phyloP scores from a whole-genome alignment of 2,113 vertebrate genomes.

The Microcebus griseorufus region DNA sequence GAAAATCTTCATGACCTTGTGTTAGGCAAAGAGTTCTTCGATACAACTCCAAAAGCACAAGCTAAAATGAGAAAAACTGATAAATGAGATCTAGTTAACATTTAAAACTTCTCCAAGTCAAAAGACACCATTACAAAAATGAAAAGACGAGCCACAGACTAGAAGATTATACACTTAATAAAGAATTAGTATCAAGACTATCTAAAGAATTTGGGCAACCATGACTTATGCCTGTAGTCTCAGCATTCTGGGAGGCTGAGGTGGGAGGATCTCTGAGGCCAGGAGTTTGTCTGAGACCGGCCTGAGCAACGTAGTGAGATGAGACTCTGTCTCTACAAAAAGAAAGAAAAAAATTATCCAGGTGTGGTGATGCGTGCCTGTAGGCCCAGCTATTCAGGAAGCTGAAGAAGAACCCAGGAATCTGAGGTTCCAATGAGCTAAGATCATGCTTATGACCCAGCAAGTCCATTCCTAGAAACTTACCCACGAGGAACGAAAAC shows the following conservation, averaged over 20 bases:
- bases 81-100: neutral
- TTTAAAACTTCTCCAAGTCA: neutral
- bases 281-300: neutral
- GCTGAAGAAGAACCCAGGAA: neutral
- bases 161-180: neutral
- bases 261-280: neutral
- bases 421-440: neutral
- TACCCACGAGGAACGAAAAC: neutral
- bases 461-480: neutral
- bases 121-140: neutral
- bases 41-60: neutral
- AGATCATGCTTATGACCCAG: neutral
- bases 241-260: neutral
- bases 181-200: neutral
- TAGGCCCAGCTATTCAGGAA: neutral
- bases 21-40: neutral
- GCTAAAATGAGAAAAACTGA: neutral
- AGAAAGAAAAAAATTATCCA: neutral
- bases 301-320: neutral
- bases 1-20: neutral
- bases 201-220: neutral
- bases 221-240: neutral
- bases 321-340: neutral
- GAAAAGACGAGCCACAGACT: neutral
- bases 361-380: neutral